These are phyloP conservation scores for Doryteuthis pealeii DNA, from an alignment of 1,140 invertebrate genomes.

Conservation along the genomic window DNA sequence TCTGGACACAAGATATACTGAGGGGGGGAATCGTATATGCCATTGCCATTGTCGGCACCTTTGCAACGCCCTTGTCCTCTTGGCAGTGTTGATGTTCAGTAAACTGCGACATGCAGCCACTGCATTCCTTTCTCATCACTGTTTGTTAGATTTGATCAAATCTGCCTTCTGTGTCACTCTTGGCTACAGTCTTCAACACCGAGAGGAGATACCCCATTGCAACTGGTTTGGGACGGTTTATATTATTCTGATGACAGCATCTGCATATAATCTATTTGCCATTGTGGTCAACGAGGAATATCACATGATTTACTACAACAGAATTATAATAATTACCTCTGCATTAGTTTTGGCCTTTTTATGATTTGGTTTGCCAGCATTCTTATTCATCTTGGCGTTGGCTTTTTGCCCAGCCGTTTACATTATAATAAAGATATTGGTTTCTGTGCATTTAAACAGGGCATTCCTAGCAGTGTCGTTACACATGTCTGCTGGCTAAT, in stretches of 20 bases:
- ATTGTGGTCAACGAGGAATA: conserved; percentile 87
- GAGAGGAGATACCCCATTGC: conserved; percentile 82
- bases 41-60: conserved; percentile 77
- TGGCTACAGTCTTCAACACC: conserved; percentile 76
- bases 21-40: conserved; percentile 77
- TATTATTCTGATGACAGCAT: conserved; percentile 83
- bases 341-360: conserved; percentile 86
- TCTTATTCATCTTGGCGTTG: conserved; percentile 88
- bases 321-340: conserved; percentile 64
- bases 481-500: conserved; percentile 87
- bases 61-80: conserved; percentile 79
- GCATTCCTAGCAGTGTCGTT: conserved; percentile 81
- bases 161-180: conserved; percentile 45
- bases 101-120: conserved; percentile 43
- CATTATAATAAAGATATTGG: conserved; percentile 65
- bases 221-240: conserved; percentile 88
- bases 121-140: conserved; percentile 53
- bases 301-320: conserved; percentile 70
- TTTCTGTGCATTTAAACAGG: conserved; percentile 75
- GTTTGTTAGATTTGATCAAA: conserved; percentile 47
- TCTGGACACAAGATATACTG: no score
- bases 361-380: conserved; percentile 86
- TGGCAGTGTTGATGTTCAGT: conserved; percentile 64
- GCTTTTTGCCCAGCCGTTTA: conserved; percentile 66
- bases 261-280: conserved; percentile 87